Evolutionary conservation across 2,888 invertebrate species (phyloP), one percentile per base, ranked within the genome.

Genomic region (Troilus luridus): DNA sequence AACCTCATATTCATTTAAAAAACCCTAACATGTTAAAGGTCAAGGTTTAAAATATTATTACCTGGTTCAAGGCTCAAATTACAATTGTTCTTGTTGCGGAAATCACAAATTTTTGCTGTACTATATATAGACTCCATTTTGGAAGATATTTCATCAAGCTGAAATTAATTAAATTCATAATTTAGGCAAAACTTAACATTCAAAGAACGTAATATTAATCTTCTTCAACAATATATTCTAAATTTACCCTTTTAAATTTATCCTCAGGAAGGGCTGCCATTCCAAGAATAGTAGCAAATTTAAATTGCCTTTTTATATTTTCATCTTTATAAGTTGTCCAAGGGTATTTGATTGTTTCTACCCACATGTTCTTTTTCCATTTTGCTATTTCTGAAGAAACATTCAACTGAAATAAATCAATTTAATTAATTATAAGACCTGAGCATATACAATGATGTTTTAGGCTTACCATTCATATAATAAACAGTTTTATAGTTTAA

Each of bases 61-160:
- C 96, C 97, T 92, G 97, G 97, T 93, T 97, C 97, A 72, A 97
- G 94, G 21, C 96, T 94, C 54, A 97, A 94, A 93, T 97, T 96
- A 93, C 97, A 97, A 89, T 93, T 96, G 0, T 93, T 94, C 0
- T 93, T 93, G 92, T 97, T 94, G 72, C 95, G 95, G 93, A 94
- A 97, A n/a, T 96, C 96, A 93, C 97, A 98, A 27, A 98, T 96
- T 94, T 96, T 97, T 0, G 97, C 96, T 19, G 96, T 97, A 0
- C 97, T 96, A 93, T 97, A 98, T 92, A 96, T 96, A 0, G 96
- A 95, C 93, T 96, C 95, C 98, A 98, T 98, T 11, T 96, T 95
- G 0, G 96, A 96, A 3, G 96, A 95, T 0, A 95, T 95, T 92
- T 95, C 95, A 93, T 96, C 95, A 67, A 96, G 94, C 94, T 94